phyloP scores from a whole-genome alignment of 2,797 vertebrate species.

The Molossus alvarezi region DNA sequence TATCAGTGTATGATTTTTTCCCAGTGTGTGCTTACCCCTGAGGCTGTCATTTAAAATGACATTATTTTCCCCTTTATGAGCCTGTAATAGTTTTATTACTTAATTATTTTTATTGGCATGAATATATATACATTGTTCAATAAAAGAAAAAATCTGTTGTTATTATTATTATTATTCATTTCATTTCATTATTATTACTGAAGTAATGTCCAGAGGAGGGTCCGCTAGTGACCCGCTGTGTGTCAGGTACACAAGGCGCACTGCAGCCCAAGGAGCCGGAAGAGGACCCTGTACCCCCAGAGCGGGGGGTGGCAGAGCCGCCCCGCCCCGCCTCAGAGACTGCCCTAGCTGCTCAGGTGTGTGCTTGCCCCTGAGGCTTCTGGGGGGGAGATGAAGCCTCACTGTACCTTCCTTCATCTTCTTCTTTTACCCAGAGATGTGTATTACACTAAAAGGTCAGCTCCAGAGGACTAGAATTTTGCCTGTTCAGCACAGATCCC shows the following conservation, averaged over 20 bases:
- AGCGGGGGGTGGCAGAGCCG: not conserved
- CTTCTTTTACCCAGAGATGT: not conserved
- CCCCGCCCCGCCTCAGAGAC: not conserved
- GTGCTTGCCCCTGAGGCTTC: not conserved
- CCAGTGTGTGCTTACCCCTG: too few species aligned
- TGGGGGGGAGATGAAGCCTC: not conserved
- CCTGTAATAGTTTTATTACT: not conserved
- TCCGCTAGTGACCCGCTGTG: not conserved
- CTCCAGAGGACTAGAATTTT: not conserved
- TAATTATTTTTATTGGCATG: conserved; percentile 42
- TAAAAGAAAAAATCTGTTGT: conserved; percentile 24
- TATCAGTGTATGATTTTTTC: not conserved
- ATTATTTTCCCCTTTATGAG: not conserved
- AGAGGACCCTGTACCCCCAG: not conserved
- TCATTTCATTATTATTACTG: not conserved
- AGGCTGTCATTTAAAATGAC: not conserved
- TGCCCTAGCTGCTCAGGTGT: not conserved
- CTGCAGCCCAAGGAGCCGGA: not conserved
- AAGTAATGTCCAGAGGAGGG: not conserved
- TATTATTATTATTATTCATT: not conserved
- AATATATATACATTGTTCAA: not conserved
- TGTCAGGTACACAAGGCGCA: too few species aligned
- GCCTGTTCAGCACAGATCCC: not conserved
- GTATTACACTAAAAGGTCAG: not conserved
- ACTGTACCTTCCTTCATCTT: not conserved